phyloP scores from a whole-genome alignment of 2,888 invertebrate genomes.

The Rhagophthalmus giganteus region DNA sequence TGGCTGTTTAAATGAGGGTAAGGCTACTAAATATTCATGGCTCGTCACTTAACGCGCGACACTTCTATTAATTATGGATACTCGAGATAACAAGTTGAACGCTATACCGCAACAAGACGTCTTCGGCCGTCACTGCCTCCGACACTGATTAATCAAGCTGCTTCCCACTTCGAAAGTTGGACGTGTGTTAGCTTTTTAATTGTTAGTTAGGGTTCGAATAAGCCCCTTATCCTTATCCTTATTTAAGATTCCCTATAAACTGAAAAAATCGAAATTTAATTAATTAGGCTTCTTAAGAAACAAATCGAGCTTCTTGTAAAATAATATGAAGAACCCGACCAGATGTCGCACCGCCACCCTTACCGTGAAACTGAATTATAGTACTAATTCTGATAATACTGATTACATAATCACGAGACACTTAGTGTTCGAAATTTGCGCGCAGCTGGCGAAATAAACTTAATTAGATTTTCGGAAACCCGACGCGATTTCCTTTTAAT shows the following conservation, averaged over 20 bases:
- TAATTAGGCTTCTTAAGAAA: too few relatives aligned
- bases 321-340: conserved; percentile 33
- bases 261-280: too few relatives aligned
- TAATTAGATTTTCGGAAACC: conserved; percentile 36
- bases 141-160: conserved; percentile 42
- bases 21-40: conserved; percentile 50
- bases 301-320: too few relatives aligned
- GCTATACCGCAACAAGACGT: conserved; percentile 30
- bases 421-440: conserved; percentile 41
- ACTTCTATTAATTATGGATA: conserved; percentile 45
- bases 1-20: conserved; percentile 72
- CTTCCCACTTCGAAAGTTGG: too few relatives aligned
- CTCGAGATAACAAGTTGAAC: conserved; percentile 39
- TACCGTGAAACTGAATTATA: conserved; percentile 43
- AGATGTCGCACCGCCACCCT: conserved; percentile 32
- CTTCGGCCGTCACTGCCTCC: conserved; percentile 32
- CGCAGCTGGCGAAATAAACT: conserved; percentile 36
- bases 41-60: conserved; percentile 42
- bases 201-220: too few relatives aligned
- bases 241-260: too few relatives aligned
- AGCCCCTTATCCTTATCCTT: too few relatives aligned
- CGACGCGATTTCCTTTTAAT: conserved; percentile 35
- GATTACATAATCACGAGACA: conserved; percentile 40
- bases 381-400: conserved; percentile 39
- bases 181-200: too few relatives aligned